Evolutionary conservation across 2,888 invertebrate species (phyloP).

Genomic region (Megastigmus dorsalis): DNA sequence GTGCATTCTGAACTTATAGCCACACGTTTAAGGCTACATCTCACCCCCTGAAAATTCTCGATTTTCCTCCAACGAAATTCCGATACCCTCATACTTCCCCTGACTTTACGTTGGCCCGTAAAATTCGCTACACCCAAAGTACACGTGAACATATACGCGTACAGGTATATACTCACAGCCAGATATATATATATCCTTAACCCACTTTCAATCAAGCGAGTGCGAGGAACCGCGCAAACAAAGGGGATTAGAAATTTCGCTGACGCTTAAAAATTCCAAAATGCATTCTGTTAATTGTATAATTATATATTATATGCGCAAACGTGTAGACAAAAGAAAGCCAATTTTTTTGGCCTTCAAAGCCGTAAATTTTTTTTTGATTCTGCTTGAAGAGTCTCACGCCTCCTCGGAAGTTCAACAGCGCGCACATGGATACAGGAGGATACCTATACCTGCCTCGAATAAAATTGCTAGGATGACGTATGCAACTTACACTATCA

Average conservation of each 20-base stretch:
- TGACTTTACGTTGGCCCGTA: conserved; percentile 2
- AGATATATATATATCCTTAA: conserved; percentile 36
- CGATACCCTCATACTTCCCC: background rate
- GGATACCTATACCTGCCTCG: too few relatives aligned
- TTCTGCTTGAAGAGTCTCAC: too few relatives aligned
- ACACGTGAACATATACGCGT: background rate
- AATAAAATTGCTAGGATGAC: too few relatives aligned
- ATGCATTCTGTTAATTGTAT: too few relatives aligned
- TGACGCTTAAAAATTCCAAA: conserved; percentile 22
- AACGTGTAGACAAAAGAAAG: background rate
- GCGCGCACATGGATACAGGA: background rate
- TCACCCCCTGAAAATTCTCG: too few relatives aligned
- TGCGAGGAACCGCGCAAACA: conserved; percentile 10
- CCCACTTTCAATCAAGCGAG: conserved; percentile 43
- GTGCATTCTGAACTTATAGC: too few relatives aligned
- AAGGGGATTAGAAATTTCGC: background rate
- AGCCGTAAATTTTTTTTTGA: conserved; percentile 6
- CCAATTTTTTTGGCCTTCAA: too few relatives aligned
- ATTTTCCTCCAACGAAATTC: conserved; percentile 2
- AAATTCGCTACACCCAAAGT: conserved; percentile 6
- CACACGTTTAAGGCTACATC: too few relatives aligned
- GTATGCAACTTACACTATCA: too few relatives aligned
- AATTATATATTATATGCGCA: too few relatives aligned
- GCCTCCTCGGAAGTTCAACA: background rate
- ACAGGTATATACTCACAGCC: background rate